Evolutionary conservation across 2,888 invertebrate genomes (phyloP).

Genomic region (Girardia tigrina): DNA sequence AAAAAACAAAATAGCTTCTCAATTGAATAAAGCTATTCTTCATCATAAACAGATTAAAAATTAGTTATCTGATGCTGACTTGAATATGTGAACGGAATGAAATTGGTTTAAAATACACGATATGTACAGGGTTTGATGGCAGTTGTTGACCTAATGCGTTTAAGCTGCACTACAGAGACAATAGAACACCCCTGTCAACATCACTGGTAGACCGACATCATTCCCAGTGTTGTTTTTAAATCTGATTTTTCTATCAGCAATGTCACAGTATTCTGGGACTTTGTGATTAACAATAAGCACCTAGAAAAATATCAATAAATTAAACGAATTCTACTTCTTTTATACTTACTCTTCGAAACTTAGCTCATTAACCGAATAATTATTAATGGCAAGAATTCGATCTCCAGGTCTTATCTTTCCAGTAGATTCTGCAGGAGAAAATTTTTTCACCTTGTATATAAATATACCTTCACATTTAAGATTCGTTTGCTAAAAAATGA

Average conservation of each 20-base stretch:
- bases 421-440: background rate
- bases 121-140: background rate
- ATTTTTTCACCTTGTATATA: background rate
- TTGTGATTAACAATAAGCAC: background rate
- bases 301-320: background rate
- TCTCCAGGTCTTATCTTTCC: background rate
- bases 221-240: background rate
- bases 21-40: background rate
- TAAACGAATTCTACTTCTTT: background rate
- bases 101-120: background rate
- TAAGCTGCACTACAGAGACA: background rate
- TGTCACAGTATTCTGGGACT: background rate
- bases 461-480: slow-evolving; percentile 14
- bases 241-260: slow-evolving; percentile 16
- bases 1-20: background rate
- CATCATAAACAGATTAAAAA: background rate
- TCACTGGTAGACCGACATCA: background rate
- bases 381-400: background rate
- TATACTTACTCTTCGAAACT: background rate
- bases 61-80: background rate
- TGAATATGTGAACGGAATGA: background rate
- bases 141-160: background rate
- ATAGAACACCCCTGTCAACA: background rate
- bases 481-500: background rate
- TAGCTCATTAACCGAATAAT: background rate